Evolutionary conservation across 1,140 invertebrate genomes (phyloP).

Genomic region (Cotesia chilonis): DNA sequence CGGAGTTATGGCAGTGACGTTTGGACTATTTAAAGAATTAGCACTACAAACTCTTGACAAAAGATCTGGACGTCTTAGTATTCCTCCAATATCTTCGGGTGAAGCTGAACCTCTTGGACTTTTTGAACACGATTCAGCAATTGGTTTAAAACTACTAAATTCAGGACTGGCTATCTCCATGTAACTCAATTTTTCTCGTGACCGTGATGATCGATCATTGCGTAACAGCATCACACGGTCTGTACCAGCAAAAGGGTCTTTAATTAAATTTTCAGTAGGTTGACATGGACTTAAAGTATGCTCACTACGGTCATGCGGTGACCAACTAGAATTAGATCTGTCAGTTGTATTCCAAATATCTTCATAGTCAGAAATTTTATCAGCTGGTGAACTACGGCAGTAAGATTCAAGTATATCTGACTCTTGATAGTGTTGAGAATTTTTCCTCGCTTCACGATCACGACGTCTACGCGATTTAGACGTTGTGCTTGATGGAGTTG

Average conservation of each 20-base stretch:
- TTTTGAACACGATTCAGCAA: constrained; percentile 47
- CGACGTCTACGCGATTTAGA: constrained; percentile 55
- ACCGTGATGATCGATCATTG: constrained; percentile 23
- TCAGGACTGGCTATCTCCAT: constrained; percentile 61
- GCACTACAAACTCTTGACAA: constrained; percentile 73
- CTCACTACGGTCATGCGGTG: constrained; percentile 63
- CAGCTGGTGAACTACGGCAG: constrained; percentile 84
- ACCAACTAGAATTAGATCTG: constrained; percentile 65
- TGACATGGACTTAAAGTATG: constrained; percentile 33
- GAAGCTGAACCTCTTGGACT: constrained; percentile 45
- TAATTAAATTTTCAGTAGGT: constrained; percentile 1
- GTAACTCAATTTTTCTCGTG: constrained; percentile 57
- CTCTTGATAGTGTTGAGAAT: constrained; percentile 75
- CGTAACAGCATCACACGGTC: constrained; percentile 54
- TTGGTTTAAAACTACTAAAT: constrained; percentile 62
- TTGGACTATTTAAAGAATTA: constrained; percentile 61
- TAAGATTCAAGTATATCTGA: constrained; percentile 89
- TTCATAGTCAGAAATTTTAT: constrained; percentile 95
- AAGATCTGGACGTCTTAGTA: constrained; percentile 72
- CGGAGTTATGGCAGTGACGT: constrained; percentile 52
- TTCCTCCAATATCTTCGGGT: constrained; percentile 53
- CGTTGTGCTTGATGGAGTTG: constrained; percentile 59
- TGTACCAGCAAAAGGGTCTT: constrained; percentile 31
- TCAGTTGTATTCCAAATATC: constrained; percentile 84
- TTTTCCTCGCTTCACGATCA: constrained; percentile 62